Conservation (phyloP, 2,797 vertebrate genomes). For the Heteromormyrus szaboi region DNA sequence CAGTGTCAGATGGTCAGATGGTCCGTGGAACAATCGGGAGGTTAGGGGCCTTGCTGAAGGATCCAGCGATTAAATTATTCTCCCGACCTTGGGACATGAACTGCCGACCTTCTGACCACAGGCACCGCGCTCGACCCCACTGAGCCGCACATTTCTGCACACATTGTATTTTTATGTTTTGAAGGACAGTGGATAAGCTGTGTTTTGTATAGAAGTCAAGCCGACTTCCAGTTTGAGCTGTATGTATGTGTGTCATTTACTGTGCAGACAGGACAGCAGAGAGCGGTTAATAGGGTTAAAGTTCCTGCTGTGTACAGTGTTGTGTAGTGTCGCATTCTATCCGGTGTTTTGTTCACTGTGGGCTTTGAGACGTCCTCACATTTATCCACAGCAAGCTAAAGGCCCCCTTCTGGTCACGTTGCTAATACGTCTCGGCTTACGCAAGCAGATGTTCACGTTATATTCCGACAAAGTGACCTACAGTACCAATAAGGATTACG, state of each 20-base stretch:
- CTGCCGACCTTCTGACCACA: background rate
- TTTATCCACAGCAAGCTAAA: background rate
- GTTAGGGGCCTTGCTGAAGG: background rate
- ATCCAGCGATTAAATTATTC: background rate
- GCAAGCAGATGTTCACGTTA: background rate
- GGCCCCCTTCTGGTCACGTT: background rate
- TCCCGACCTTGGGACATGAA: background rate
- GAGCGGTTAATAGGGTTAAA: background rate
- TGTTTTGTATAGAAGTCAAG: background rate
- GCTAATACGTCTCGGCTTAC: background rate
- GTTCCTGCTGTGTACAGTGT: background rate
- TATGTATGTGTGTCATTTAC: background rate
- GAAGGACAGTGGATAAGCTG: background rate
- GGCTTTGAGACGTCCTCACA: background rate
- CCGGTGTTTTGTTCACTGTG: background rate
- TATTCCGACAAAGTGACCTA: background rate
- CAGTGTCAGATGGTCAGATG: background rate
- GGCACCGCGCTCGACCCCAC: background rate
- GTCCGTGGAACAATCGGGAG: background rate
- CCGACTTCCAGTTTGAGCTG: background rate
- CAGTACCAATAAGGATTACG: background rate
- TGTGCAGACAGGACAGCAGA: background rate
- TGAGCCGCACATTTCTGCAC: background rate
- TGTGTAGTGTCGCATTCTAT: background rate
- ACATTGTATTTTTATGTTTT: background rate